Base-by-base conservation (phyloP, 2,888 invertebrate species). In the Malthinus seriepunctatus region DNA sequence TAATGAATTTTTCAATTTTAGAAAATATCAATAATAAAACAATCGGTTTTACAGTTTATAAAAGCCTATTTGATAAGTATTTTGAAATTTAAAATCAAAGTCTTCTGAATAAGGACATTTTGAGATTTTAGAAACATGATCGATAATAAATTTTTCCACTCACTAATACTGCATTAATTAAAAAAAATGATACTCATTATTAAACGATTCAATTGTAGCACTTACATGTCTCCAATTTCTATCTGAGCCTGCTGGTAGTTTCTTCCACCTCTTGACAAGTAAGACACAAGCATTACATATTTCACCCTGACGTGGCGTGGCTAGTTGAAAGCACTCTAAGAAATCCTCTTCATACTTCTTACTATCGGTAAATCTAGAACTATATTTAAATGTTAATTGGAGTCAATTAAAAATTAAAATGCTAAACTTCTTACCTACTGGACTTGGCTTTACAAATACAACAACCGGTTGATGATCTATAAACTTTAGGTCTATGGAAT, bases 381-480 rank as follows among this genome's bases (percentile, higher is more conserved):
- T 90, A 69, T 70, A 81, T 72, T 60, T 50, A 60, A 48, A 37
- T 4, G 32, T 4, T 23, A 32, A 34, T 46, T 32, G 38, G n/a
- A 7, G 11, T 31, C 8, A 32, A n/a, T 51, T 12, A 39, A 9
- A 3, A 8, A 14, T 9, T 1, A 8, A 32, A 35, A 45, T 15
- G 15, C 3, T 32, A 9, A 8, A 6, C 32, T 66, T 68, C 23
- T 74, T 79, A 87, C 87, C 87, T 89, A 84, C 89, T 89, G 23
- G 92, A 92, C 79, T 93, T 93, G 42, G 91, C 92, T 76, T 90
- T 88, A 77, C 92, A 93, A 71, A 93, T 93, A 78, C 92, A 93
- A 78, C 93, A 93, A 48, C 93, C 93, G 67, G 88, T 88, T 52
- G 88, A 82, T 51, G 90, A 90, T 67, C 90, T 85, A 76, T 92